Base-by-base conservation (phyloP, 2,113 vertebrate genomes). In the Myrmophylax atrothorax region DNA sequence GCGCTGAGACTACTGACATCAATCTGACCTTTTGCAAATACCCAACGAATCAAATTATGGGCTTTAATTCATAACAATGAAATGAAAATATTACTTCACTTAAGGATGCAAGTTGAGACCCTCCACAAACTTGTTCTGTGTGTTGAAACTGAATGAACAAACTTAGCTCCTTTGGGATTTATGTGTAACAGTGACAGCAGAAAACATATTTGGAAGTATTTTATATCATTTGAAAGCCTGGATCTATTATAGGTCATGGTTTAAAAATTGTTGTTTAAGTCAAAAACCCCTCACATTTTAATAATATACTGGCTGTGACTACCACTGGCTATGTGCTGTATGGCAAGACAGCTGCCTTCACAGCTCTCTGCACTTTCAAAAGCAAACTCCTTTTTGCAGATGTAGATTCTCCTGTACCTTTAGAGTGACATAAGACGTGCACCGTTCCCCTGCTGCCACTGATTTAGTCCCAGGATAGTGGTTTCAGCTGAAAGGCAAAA, bases 11-110 rank as follows among this genome's bases (percentile, higher is more conserved):
- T 64, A 5, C 68, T 72, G 83, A 90, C 90, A 76, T 89, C 1
- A 0, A 49, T 93, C 83, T 90, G 92, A 96, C 90, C 88, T 84
- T 90, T 75, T 69, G 64, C 84, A 90, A 81, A 68, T 83, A 77
- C 24, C 16, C 58, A 42, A 14, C 1, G 1, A 92, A 94, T 81
- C 84, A 90, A 93, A 92, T 94, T 44, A 89, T 12, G 56, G 29
- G 80, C 74, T 75, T 92, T 86, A 91, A 89, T 87, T 87, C 31
- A 29, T 69, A 62, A 47, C 22, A 86, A 26, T 15, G n/a, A 85
- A 84, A 90, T 58, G 7, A 67, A 88, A 77, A 42, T 66, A 76
- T 78, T 78, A 22, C 47, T 52, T 90, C 44, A 64, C 31, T 67
- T 55, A 14, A 69, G 10, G 76, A 35, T 64, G 52, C 8, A 35